A percentile compares a stretch with the other conserved stretches of the same genome.
These are phyloP conservation scores for Atethmia centrago DNA, from an alignment of 2,888 invertebrate species.

Conservation along the genomic window DNA sequence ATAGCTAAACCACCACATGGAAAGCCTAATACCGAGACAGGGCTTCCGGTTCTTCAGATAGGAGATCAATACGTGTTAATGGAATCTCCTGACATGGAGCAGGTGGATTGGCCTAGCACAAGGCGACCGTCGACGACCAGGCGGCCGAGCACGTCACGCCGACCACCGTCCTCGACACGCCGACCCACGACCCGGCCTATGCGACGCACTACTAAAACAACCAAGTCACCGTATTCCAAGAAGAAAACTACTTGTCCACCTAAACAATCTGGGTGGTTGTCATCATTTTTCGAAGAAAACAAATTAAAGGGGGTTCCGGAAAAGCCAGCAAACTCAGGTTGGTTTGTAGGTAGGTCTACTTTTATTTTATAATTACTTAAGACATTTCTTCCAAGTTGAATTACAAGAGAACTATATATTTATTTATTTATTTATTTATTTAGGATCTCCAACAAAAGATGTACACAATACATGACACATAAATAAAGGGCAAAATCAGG, in stretches of 20 bases:
- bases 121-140: slow-evolving; percentile 69
- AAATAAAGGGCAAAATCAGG: no score
- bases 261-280: slow-evolving; percentile 79
- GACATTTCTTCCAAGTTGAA: not conserved
- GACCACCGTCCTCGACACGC: slow-evolving; percentile 65
- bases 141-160: slow-evolving; percentile 65
- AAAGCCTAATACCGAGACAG: slow-evolving; percentile 66
- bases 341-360: slow-evolving; percentile 81
- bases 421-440: no score
- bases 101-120: slow-evolving; percentile 63
- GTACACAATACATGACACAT: no score
- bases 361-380: slow-evolving; percentile 8
- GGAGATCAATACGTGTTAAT: slow-evolving; percentile 77
- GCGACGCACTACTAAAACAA: slow-evolving; percentile 74
- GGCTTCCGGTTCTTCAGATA: slow-evolving; percentile 68
- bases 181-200: slow-evolving; percentile 65
- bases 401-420: not conserved
- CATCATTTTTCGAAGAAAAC: slow-evolving; percentile 80
- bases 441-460: no score
- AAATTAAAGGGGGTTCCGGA: slow-evolving; percentile 75
- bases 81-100: slow-evolving; percentile 68
- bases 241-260: slow-evolving; percentile 80
- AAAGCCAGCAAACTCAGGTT: slow-evolving; percentile 83
- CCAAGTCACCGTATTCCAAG: slow-evolving; percentile 74
- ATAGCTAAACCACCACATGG: slow-evolving; percentile 78